Percentiles rank a stretch among this genome's conserved stretches.
Evolutionary conservation across 2,888 invertebrate genomes (phyloP).

Genomic region (Sabatieria punctata): DNA sequence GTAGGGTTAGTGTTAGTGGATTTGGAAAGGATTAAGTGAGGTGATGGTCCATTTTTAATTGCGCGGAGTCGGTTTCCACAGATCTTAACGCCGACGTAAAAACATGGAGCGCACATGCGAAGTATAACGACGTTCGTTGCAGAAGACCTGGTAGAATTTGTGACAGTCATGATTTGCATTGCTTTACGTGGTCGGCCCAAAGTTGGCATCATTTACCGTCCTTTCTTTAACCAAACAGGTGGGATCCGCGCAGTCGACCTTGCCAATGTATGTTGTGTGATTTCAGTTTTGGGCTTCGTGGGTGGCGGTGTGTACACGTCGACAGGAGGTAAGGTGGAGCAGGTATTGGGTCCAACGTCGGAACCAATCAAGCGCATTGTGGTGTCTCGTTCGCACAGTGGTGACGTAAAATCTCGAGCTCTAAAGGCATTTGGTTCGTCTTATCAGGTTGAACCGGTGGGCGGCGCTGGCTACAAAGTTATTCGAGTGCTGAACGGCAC

Average conservation of each 20-base stretch:
- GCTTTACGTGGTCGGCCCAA: conserved; percentile 70
- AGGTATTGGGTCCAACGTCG: neutral
- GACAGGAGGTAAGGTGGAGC: neutral
- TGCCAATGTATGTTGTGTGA: neutral
- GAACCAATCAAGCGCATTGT: neutral
- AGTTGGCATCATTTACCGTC: conserved; percentile 83
- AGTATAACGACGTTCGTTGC: no score
- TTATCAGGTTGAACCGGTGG: conserved; percentile 33
- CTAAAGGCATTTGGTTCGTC: conserved; percentile 17
- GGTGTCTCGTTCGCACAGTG: conserved; percentile 71
- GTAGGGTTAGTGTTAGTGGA: no score
- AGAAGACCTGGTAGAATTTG: conserved; percentile 74
- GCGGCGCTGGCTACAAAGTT: conserved; percentile 38
- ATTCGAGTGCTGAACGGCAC: conserved; percentile 62
- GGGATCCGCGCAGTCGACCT: conserved; percentile 22
- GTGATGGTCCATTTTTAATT: no score
- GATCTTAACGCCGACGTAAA: no score
- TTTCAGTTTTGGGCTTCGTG: conserved; percentile 68
- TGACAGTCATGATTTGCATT: conserved; percentile 95
- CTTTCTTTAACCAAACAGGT: conserved; percentile 48
- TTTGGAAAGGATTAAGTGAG: no score
- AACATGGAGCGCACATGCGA: no score
- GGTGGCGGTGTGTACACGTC: conserved; percentile 46
- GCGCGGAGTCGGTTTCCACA: no score
- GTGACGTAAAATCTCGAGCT: conserved; percentile 38